A percentile compares a stretch with the other conserved stretches of the same genome.
Evolutionary conservation across 2,888 invertebrate species (phyloP).

Genomic region (Pterobdella sp.): DNA sequence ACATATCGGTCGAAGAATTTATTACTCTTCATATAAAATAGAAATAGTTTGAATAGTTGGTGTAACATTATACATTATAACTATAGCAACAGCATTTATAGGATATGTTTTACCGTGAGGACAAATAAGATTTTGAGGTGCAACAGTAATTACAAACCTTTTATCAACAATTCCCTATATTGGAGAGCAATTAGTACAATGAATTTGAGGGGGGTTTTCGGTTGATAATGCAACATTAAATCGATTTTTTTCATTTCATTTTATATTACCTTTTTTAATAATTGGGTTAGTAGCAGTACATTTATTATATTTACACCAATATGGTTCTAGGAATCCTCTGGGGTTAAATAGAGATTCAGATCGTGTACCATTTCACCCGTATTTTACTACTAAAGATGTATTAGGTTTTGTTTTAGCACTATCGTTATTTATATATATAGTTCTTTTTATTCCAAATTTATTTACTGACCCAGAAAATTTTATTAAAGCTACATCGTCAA

Average conservation of each 20-base stretch:
- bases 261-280: slow-evolving; percentile 65
- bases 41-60: slow-evolving; percentile 62
- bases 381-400: slow-evolving; percentile 62
- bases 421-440: slow-evolving; percentile 55
- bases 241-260: slow-evolving; percentile 70
- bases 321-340: slow-evolving; percentile 63
- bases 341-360: slow-evolving; percentile 61
- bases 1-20: slow-evolving; percentile 63
- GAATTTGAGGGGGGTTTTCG: slow-evolving; percentile 70
- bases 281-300: slow-evolving; percentile 59
- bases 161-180: slow-evolving; percentile 66
- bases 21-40: slow-evolving; percentile 54
- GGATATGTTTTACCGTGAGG: slow-evolving; percentile 61
- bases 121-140: slow-evolving; percentile 39
- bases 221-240: slow-evolving; percentile 67
- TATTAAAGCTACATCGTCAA: slow-evolving; percentile 62
- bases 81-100: slow-evolving; percentile 68
- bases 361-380: slow-evolving; percentile 65
- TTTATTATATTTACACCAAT: slow-evolving; percentile 62
- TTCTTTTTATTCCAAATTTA: slow-evolving; percentile 58
- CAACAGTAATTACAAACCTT: slow-evolving; percentile 66
- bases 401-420: slow-evolving; percentile 38
- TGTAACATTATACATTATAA: slow-evolving; percentile 60
- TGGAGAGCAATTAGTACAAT: slow-evolving; percentile 61
- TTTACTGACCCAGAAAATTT: slow-evolving; percentile 69